These are phyloP conservation scores for Mimachlamys varia DNA, from an alignment of 2,888 invertebrate genomes.

Conservation along the genomic window DNA sequence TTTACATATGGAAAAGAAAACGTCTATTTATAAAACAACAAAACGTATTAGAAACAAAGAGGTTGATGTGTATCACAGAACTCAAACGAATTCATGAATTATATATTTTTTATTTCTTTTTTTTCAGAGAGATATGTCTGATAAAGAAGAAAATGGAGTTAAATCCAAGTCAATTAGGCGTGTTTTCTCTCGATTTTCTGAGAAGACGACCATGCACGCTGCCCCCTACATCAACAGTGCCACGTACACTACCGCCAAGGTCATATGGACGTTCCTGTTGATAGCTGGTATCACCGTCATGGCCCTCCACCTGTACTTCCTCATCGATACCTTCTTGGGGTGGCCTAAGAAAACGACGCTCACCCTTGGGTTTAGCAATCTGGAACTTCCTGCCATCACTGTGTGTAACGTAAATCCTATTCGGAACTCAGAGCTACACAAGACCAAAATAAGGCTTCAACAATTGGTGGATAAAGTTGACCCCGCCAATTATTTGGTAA, in stretches of 20 bases:
- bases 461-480: background rate
- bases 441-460: background rate
- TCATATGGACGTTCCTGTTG: conserved; percentile 62
- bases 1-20: no score
- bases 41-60: no score
- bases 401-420: conserved; percentile 61
- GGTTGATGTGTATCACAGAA: no score
- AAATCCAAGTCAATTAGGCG: conserved; percentile 58
- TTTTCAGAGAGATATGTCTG: conserved; percentile 1
- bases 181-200: conserved; percentile 62
- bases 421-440: conserved; percentile 44
- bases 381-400: conserved; percentile 59
- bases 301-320: conserved; percentile 61
- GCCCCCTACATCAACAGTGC: conserved; percentile 66
- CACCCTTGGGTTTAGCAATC: conserved; percentile 53
- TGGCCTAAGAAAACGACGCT: conserved; percentile 61
- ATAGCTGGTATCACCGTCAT: conserved; percentile 56
- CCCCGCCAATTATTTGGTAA: background rate
- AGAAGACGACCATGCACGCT: conserved; percentile 69
- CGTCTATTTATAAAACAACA: no score
- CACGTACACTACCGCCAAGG: conserved; percentile 55
- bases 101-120: background rate
- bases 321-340: conserved; percentile 56
- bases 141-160: conserved; percentile 44
- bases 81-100: no score